Conservation (phyloP, 2,113 vertebrate genomes). For the Pandion haliaetus region DNA sequence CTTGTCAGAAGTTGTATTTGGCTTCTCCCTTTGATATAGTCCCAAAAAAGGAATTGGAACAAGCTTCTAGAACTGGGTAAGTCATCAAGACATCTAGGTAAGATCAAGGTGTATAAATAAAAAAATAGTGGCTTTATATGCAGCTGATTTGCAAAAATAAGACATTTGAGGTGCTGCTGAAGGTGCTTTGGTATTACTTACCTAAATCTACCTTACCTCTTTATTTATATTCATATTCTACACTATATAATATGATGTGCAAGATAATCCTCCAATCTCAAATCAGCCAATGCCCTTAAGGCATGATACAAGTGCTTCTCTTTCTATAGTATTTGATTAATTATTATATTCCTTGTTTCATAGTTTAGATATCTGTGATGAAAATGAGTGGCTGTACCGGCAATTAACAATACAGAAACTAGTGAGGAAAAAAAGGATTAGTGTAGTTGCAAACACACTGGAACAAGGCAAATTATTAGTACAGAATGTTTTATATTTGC, state of each 20-base stretch:
- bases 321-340: slow-evolving; percentile 20
- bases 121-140: neutral
- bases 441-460: neutral
- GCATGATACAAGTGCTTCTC: neutral
- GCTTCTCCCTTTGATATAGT: neutral
- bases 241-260: neutral
- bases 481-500: neutral
- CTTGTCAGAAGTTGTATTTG: slow-evolving; percentile 8
- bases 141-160: neutral
- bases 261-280: slow-evolving; percentile 20
- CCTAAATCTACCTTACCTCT: neutral
- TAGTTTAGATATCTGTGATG: neutral
- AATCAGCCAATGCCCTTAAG: slow-evolving; percentile 1
- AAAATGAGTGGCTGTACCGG: neutral
- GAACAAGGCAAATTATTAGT: neutral
- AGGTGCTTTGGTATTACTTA: neutral
- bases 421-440: neutral
- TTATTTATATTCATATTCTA: slow-evolving; percentile 18
- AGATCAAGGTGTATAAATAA: neutral
- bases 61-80: neutral
- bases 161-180: neutral
- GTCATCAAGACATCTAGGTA: neutral
- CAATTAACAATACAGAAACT: neutral
- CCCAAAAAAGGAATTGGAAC: neutral
- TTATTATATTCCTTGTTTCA: neutral